phyloP scores from a whole-genome alignment of 2,113 vertebrate genomes.

The Pipa parva region DNA sequence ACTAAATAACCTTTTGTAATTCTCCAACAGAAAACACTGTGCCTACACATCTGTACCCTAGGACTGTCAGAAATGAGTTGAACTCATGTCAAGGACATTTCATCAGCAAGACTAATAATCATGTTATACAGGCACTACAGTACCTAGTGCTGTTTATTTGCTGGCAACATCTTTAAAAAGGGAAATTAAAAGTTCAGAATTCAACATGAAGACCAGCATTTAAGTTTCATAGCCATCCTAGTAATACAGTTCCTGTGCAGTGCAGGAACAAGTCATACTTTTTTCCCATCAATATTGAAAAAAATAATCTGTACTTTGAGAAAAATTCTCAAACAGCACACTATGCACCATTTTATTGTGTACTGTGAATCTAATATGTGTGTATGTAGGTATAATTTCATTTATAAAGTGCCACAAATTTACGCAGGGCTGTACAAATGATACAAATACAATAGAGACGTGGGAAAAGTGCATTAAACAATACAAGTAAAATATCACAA shows the following conservation, averaged over 20 bases:
- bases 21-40: constrained; percentile 30
- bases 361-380: too few species aligned
- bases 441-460: not conserved
- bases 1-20: constrained; percentile 32
- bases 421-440: too few species aligned
- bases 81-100: constrained; percentile 33
- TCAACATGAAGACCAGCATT: not conserved
- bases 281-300: not conserved
- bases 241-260: not conserved
- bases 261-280: not conserved
- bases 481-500: too few species aligned
- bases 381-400: too few species aligned
- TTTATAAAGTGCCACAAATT: too few species aligned
- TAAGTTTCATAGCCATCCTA: not conserved
- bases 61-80: constrained; percentile 27
- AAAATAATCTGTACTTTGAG: too few species aligned
- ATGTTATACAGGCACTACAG: constrained; percentile 18
- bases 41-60: constrained; percentile 36
- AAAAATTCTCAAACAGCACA: too few species aligned
- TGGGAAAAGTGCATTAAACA: too few species aligned
- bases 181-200: constrained; percentile 2
- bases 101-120: constrained; percentile 29
- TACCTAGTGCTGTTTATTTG: constrained; percentile 17
- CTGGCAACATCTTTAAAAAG: constrained; percentile 11
- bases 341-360: too few species aligned